Conservation (phyloP, 2,797 vertebrate species). For the Emys orbicularis region DNA sequence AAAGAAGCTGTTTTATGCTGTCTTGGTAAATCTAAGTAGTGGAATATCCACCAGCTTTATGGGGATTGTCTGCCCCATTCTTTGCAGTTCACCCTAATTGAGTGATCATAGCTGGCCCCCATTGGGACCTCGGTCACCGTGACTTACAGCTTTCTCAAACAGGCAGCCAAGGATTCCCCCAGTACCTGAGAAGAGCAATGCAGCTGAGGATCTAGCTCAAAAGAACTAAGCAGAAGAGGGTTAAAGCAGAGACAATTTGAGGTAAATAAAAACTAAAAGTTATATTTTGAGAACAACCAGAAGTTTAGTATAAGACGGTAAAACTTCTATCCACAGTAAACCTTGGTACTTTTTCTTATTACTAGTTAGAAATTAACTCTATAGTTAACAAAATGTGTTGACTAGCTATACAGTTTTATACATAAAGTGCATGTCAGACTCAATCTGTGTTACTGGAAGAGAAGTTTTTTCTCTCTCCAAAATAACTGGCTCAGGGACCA, state of each 20-base stretch:
- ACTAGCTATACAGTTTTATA: not conserved
- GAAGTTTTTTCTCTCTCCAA: not conserved
- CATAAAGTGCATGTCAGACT: not conserved
- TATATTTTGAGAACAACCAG: not conserved
- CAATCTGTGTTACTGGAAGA: not conserved
- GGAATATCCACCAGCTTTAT: no score
- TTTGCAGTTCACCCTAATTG: no score
- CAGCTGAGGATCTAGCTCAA: not conserved
- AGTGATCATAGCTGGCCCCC: no score
- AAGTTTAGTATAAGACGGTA: not conserved
- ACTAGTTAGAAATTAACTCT: not conserved
- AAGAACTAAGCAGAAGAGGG: not conserved
- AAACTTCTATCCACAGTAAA: not conserved
- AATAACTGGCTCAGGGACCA: not conserved
- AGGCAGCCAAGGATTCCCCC: not conserved
- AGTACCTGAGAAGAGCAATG: not conserved
- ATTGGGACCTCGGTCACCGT: no score
- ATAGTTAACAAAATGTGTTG: not conserved
- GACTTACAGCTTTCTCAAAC: not conserved
- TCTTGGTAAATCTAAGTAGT: no score
- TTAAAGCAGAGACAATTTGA: not conserved
- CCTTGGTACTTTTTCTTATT: not conserved
- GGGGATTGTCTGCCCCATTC: no score
- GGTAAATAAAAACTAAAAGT: not conserved
- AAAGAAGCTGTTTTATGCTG: no score